Percentiles rank a stretch among this genome's conserved stretches.
phyloP scores from a whole-genome alignment of 2,113 vertebrate genomes.

The Ahaetulla prasina region DNA sequence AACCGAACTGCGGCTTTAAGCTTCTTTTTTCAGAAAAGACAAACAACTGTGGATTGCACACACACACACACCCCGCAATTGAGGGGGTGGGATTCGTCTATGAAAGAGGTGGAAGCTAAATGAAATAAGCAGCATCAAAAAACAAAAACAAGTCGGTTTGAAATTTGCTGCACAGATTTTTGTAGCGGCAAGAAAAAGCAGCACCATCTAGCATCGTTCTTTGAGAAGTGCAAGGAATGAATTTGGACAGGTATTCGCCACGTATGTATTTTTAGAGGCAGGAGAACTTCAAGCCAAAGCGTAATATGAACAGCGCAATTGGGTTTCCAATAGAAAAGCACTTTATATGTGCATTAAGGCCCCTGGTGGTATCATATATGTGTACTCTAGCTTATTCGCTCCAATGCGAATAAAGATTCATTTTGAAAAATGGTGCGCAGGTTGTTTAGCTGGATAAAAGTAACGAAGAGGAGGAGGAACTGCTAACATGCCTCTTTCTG shows the following conservation, averaged over 20 bases:
- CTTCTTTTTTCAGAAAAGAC: background rate
- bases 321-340: background rate
- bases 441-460: background rate
- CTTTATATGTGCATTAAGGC: slow-evolving; percentile 3
- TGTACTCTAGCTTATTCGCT: background rate
- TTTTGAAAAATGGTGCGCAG: background rate
- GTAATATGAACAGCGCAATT: background rate
- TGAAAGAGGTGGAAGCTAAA: background rate
- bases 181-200: background rate
- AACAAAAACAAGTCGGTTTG: background rate
- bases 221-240: background rate
- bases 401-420: background rate
- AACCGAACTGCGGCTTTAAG: background rate
- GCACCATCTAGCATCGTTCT: background rate
- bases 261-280: background rate
- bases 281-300: background rate
- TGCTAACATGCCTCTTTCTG: background rate
- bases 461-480: background rate
- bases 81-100: background rate
- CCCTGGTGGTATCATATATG: slow-evolving; percentile 35
- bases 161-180: background rate
- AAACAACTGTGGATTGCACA: background rate
- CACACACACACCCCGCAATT: background rate
- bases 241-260: no score
- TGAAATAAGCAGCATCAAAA: background rate